A percentile compares a stretch with the other conserved stretches of the same genome.
These are phyloP conservation scores for Lepidostoma basale DNA, from an alignment of 1,140 invertebrate genomes.

Conservation along the genomic window DNA sequence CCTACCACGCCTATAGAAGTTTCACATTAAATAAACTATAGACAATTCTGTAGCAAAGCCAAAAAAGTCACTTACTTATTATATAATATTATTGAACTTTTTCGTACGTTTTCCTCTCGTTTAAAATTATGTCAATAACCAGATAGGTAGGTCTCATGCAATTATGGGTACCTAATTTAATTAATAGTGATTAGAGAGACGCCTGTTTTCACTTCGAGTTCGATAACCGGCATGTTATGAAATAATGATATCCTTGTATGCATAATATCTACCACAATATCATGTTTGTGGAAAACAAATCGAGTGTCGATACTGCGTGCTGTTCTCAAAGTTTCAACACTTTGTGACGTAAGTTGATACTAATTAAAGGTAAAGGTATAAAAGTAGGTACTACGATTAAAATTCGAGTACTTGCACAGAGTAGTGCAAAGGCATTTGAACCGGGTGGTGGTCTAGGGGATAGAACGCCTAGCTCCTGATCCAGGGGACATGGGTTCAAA, in stretches of 20 bases:
- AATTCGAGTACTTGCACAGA: too few relatives aligned
- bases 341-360: neutral
- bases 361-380: neutral
- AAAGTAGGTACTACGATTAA: neutral
- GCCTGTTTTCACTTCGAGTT: neutral
- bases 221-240: neutral
- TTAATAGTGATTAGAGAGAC: neutral
- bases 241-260: neutral
- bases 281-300: neutral
- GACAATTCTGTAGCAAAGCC: too few relatives aligned
- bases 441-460: too few relatives aligned
- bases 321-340: neutral
- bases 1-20: too few relatives aligned
- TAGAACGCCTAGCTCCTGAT: too few relatives aligned
- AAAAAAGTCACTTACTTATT: neutral
- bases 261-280: neutral
- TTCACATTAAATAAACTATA: too few relatives aligned
- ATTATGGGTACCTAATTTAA: neutral
- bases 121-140: neutral
- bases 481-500: too few relatives aligned
- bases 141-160: neutral
- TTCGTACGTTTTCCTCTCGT: neutral
- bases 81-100: neutral
- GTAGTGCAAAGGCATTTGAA: too few relatives aligned
- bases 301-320: neutral